Base-by-base conservation (phyloP, 2,113 vertebrate species). In the Solea senegalensis region DNA sequence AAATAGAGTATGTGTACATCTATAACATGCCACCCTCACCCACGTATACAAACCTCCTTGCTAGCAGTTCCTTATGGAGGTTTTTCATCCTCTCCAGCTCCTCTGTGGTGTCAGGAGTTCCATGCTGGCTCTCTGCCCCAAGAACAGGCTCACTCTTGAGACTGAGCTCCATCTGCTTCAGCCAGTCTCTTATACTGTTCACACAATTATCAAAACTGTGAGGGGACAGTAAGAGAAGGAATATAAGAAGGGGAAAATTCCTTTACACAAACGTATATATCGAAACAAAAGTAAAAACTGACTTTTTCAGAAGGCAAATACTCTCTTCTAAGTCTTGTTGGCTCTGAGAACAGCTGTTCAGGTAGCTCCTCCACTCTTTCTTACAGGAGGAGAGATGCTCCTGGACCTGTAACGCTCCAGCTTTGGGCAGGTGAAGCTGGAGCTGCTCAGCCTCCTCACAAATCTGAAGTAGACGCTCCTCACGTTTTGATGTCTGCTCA, bases 81-180 rank as follows among this genome's bases (percentile, higher is more conserved):
- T 95, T 94, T 83, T 98, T 95, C 52, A 96, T 87, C 82, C 90
- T 95, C 72, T 95, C 94, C 65, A 98, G 93, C 86, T 98, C 96
- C 1, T 93, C 93, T 82, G 93, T 94, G 91, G 94, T 92, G 78
- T 96, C 96, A 9, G 91, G 86, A 76, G 93, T 74, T 76, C 92
- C 93, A 60, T 94, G 93, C 66, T 95, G 95, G 72, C 61, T 93
- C 66, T 95, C 95, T 56, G 90, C 94, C 68, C 93, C 79, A 53
- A 92, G 52, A 86, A 67, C 44, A 81, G 76, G 86, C 84, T 97
- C 96, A 26, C 92, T 93, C 76, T 65, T 94, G 80, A 98, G 90
- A 63, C 90, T 94, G 86, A 94, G 91, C 78, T 96, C 92, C 94
- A 96, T 95, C 86, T 97, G 94, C 67, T 80, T 91, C 59, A 98